Conservation (phyloP, 2,888 invertebrate genomes). For the Lepas anatifera region DNA sequence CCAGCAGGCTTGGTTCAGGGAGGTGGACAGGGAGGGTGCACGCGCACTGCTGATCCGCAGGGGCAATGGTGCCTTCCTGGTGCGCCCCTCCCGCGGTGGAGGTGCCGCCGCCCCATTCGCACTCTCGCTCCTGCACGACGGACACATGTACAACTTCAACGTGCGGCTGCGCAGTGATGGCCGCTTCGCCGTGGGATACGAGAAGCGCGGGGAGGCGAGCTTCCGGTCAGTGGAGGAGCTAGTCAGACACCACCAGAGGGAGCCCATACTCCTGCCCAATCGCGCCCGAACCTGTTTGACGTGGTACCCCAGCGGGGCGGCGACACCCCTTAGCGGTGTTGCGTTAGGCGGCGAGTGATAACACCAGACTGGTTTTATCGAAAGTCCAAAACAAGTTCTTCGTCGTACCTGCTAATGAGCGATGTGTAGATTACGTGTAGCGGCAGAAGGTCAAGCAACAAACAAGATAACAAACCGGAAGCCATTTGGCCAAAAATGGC, state of each 20-base stretch:
- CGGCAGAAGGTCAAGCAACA: too few species aligned
- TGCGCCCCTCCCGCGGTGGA: background rate
- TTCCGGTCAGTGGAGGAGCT: constrained; percentile 5
- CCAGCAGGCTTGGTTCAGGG: background rate
- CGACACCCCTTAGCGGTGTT: background rate
- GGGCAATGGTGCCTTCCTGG: background rate
- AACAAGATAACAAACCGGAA: too few species aligned
- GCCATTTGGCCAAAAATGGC: too few species aligned
- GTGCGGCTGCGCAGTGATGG: background rate
- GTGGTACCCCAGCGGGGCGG: background rate
- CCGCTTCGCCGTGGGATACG: background rate
- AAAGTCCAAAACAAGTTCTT: too few species aligned
- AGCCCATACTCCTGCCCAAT: background rate
- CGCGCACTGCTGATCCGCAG: background rate
- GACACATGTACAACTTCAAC: background rate
- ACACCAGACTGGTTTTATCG: too few species aligned
- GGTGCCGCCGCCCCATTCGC: background rate
- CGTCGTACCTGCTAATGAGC: too few species aligned
- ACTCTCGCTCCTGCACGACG: background rate
- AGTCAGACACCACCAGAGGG: background rate
- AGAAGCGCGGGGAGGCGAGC: background rate
- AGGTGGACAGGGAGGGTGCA: background rate
- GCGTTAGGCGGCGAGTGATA: too few species aligned
- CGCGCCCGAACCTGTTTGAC: background rate
- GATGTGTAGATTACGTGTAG: too few species aligned